phyloP scores from a whole-genome alignment of 2,888 invertebrate genomes.

The Yponomeuta plumbellus region DNA sequence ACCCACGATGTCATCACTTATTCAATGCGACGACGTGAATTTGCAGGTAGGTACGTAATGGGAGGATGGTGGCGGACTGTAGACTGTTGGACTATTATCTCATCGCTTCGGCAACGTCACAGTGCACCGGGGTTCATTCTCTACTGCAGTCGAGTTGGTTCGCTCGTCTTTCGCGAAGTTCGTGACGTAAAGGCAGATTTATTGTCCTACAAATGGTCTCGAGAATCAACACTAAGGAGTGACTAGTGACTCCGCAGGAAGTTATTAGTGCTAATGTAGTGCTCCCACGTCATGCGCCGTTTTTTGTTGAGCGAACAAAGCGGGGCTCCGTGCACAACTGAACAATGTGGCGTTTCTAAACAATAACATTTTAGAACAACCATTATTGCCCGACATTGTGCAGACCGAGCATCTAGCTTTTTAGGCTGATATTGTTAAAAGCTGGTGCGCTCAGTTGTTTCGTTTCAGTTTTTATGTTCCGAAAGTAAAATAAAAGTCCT shows the following conservation, averaged over 20 bases:
- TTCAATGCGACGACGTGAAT: background rate
- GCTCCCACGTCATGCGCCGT: slow-evolving; percentile 32
- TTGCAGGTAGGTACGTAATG: slow-evolving; percentile 8
- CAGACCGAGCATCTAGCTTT: background rate
- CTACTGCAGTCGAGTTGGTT: background rate
- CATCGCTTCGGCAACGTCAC: slow-evolving; percentile 30
- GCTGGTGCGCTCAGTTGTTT: background rate
- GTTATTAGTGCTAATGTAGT: slow-evolving; percentile 62
- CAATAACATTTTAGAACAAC: background rate
- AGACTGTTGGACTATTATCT: slow-evolving; percentile 39
- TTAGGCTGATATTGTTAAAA: background rate
- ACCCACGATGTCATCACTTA: background rate
- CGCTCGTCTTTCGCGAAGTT: background rate
- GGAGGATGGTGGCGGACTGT: slow-evolving; percentile 31
- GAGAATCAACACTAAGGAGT: background rate
- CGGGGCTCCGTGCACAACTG: slow-evolving; percentile 30
- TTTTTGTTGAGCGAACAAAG: slow-evolving; percentile 54
- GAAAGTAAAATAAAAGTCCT: too few species aligned
- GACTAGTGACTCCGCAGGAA: slow-evolving; percentile 32
- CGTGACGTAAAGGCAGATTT: background rate
- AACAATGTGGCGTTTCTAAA: slow-evolving; percentile 2
- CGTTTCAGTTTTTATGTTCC: background rate
- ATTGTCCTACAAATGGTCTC: background rate
- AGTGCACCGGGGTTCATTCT: background rate
- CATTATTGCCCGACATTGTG: background rate